Base-by-base conservation (phyloP, 2,888 invertebrate species). In the Sphaeridia pumilis region DNA sequence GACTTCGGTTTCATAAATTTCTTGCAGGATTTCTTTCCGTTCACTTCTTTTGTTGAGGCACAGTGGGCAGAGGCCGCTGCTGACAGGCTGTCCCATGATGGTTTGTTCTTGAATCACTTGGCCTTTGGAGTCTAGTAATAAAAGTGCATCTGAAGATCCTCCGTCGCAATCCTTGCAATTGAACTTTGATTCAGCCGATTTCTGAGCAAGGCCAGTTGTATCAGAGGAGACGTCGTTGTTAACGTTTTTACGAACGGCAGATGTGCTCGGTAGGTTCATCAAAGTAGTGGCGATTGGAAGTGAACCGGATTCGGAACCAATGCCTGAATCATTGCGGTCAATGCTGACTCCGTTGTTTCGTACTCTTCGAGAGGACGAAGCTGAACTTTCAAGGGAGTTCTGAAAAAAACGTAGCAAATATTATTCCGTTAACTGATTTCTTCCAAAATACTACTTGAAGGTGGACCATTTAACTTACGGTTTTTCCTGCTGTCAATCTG, bases 1-100 rank as follows among this genome's bases (percentile, higher is more conserved):
- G 68, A 90, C 84, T 73, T 94, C 94, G 2, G 94, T 94, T 72
- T 94, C 93, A 3, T 92, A 87, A 57, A 94, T 89, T 75, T 94
- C 94, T 3, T 85, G 85, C 48, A 94, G 84, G 31, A 92, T 93
- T 74, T 94, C 92, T 68, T 90, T 89, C 51, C 93, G 78, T 70
- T 94, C 93, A 7, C 85, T 80, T 52, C 92, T 77, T 67, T 86
- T 85, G 68, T 89, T 87, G 54, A 82, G 77, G 70, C 94, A 94
- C 69, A 89, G 87, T 59, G 86, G 78, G 71, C 92, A 94, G 28
- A 70, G 28, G 34, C 38, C 20, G 7, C 25, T 17, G 27, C 25
- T 24, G 3, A 21, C 42, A 12, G 38, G 35, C 25, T 35, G 20
- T 22, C 41, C 21, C n/a, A 35, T 17, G 4, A 35, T 35, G 27